Evolutionary conservation across 2,113 vertebrate species (phyloP), one percentile per base, ranked within the genome.

Genomic region (Emydocephalus ijimae): DNA sequence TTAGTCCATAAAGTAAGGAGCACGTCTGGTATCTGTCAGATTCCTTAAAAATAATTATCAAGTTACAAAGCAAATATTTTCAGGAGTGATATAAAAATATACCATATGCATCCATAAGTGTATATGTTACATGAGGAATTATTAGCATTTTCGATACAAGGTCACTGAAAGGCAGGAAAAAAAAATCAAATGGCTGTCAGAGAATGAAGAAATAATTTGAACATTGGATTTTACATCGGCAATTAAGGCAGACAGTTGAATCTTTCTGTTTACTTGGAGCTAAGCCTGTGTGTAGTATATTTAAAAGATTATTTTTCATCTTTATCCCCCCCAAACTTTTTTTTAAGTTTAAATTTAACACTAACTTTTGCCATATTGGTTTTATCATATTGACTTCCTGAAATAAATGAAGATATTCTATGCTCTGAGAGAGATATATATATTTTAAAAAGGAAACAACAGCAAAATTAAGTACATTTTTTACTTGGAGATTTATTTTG

Each of bases 401-500:
- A 92, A 92, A 93, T 18, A 95, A 55, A 43, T 54, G 94, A 95
- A 45, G 90, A 93, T 48, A 56, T 9, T 89, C 56, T 91, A 92
- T 90, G 94, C 69, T 93, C 85, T 96, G 94, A 92, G 48, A 61
- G 9, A 59, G 8, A 9, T 8, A 23, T 57, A 23, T 59, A 9
- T 59, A 24, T 64, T 5, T 15, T 50, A 59, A 92, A 91, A 96
- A 95, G 85, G 96, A 97, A 97, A 96, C 96, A 97, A 94, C 96
- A 96, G 96, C 96, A 96, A 96, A 1, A 97, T 94, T 95, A 95
- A 97, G 96, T 97, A 97, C 96, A 94, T 96, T 96, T 97, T 96
- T 96, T 97, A 94, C 97, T 97, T 95, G 96, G 96, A 97, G 97
- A 97, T 98, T 98, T 98, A 98, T 98, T 98, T 97, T 97, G 94